These are phyloP conservation scores for Lithodes maja DNA, from an alignment of 2,888 invertebrate genomes.

Conservation along the genomic window DNA sequence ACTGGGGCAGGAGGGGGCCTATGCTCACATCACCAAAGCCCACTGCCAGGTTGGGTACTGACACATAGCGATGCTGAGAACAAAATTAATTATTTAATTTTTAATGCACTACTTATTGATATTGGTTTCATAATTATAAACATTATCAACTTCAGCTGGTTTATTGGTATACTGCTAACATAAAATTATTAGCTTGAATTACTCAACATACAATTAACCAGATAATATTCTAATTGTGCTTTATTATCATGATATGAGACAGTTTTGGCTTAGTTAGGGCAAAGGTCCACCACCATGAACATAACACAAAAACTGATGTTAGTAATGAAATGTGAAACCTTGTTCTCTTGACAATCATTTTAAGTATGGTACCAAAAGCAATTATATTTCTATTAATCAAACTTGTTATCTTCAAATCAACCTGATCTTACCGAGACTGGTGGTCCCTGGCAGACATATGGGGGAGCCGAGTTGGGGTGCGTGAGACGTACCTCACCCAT, in stretches of 20 bases:
- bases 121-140: no score
- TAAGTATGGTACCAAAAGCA: no score
- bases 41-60: slow-evolving; percentile 53
- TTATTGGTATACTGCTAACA: background rate
- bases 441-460: slow-evolving; percentile 30
- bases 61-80: slow-evolving; percentile 46
- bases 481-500: slow-evolving; percentile 26
- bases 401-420: no score
- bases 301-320: no score
- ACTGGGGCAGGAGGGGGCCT: slow-evolving; percentile 37
- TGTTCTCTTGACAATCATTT: no score
- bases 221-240: background rate
- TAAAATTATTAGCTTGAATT: background rate
- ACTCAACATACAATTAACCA: background rate
- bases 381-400: no score
- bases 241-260: no score
- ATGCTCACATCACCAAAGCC: slow-evolving; percentile 31
- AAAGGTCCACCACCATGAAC: background rate
- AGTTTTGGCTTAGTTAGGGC: background rate
- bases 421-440: background rate
- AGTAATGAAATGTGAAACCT: no score
- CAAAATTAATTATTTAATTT: background rate
- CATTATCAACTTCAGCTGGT: no score
- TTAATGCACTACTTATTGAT: no score
- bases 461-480: slow-evolving; percentile 26